Base-by-base conservation (phyloP, 2,888 invertebrate species). In the Gandaritis pyraliata region DNA sequence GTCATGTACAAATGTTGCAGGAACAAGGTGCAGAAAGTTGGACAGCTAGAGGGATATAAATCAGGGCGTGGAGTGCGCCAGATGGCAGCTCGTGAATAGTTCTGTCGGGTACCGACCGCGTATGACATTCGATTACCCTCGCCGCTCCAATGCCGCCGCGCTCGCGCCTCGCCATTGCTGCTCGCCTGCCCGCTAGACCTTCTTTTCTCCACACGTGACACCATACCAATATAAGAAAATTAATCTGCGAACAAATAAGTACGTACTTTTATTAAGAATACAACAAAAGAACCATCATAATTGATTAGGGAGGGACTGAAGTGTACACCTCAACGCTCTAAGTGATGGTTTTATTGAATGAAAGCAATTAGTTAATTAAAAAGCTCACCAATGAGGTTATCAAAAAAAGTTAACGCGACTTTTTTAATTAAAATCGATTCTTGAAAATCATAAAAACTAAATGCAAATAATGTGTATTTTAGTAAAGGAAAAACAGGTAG, bases 21-120 rank as follows among this genome's bases (percentile, higher is more conserved):
- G 80, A 85, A 86, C 87, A 84, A 86, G 89, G 88, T 87, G 88
- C 86, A 84, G 87, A 88, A 90, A 90, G 86, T 90, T 88, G 85
- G 87, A 85, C 87, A 84, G 84, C 77, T 73, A 79, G 75, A 78
- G 79, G 78, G 81, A 85, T 81, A 90, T 91, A 90, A 90, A 90
- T 91, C 88, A 88, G 77, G 74, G 76, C 77, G 78, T 72, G 71
- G 80, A 80, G 78, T 75, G 81, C 82, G 80, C 78, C 84, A 79
- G 82, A 82, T 82, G 84, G 83, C 83, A 79, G 78, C 75, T 78
- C 72, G 78, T 80, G 83, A 84, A 85, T 87, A 85, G 87, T 87
- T 86, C 81, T 83, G 84, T 82, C 80, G 83, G 76, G 77, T 75
- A 74, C 77, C 79, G 82, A 83, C 86, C 88, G 84, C 85, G 80